These are phyloP conservation scores for Atethmia centrago DNA, from an alignment of 2,888 invertebrate species.

Conservation along the genomic window DNA sequence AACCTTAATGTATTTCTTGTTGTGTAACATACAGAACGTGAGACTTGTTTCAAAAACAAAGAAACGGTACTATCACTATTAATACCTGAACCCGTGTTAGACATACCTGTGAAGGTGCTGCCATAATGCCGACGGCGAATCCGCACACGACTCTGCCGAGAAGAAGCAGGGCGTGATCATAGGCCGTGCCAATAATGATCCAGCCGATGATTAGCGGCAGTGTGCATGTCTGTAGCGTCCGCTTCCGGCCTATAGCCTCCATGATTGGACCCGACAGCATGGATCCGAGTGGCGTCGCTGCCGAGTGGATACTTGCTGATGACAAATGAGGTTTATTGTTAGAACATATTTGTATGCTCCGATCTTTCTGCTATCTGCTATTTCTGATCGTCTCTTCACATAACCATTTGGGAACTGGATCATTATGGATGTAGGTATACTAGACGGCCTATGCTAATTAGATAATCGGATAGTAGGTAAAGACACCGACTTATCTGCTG, in stretches of 20 bases:
- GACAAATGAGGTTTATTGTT: constrained; percentile 22
- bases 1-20: constrained; percentile 3
- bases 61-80: background rate
- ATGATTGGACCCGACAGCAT: constrained; percentile 93
- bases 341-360: background rate
- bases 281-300: constrained; percentile 94
- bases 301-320: constrained; percentile 94
- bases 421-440: background rate
- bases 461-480: background rate
- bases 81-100: background rate
- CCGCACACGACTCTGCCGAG: constrained; percentile 93
- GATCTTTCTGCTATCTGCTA: no score
- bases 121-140: constrained; percentile 93
- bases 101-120: constrained; percentile 93
- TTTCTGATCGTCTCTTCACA: background rate
- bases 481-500: background rate
- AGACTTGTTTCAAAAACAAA: constrained; percentile 8
- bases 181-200: constrained; percentile 91
- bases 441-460: background rate
- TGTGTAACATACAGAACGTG: constrained; percentile 6
- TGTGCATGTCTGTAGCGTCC: constrained; percentile 92
- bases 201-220: constrained; percentile 93
- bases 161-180: constrained; percentile 90
- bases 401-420: background rate
- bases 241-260: constrained; percentile 92